A percentile compares a stretch with the other conserved stretches of the same genome.
These are phyloP conservation scores for Stylophora pistillata DNA, from an alignment of 64 coral and sea anemone species.

Conservation along the genomic window DNA sequence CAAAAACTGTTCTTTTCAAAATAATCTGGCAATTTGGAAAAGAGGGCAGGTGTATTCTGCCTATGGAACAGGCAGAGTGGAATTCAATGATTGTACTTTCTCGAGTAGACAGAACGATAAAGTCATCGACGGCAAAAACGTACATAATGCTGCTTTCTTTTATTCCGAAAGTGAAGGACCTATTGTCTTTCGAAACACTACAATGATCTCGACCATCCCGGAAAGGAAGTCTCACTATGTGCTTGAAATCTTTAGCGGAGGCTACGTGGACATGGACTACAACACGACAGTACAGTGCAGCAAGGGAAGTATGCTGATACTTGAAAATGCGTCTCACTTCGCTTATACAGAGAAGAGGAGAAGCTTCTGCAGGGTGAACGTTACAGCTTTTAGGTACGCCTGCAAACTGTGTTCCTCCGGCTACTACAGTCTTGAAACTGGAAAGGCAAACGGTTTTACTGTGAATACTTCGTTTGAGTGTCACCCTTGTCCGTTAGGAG, in stretches of 20 bases:
- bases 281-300: slow-evolving; percentile 36
- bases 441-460: slow-evolving; percentile 5
- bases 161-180: slow-evolving; percentile 13
- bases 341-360: slow-evolving; percentile 7
- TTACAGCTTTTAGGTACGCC: slow-evolving; percentile 8
- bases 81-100: slow-evolving; percentile 39
- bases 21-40: slow-evolving; percentile 23
- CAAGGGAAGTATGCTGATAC: slow-evolving; percentile 35
- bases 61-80: slow-evolving; percentile 28
- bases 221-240: background rate
- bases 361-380: slow-evolving; percentile 26
- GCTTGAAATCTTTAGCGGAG: slow-evolving; percentile 21
- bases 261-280: slow-evolving; percentile 38
- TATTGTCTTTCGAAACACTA: slow-evolving; percentile 36
- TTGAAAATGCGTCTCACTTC: slow-evolving; percentile 29
- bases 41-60: slow-evolving; percentile 34
- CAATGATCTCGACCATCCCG: slow-evolving; percentile 18
- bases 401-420: slow-evolving; percentile 53
- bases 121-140: background rate
- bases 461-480: slow-evolving; percentile 10
- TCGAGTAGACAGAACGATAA: background rate
- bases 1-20: slow-evolving; percentile 38
- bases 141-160: slow-evolving; percentile 33
- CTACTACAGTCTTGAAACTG: slow-evolving; percentile 68
- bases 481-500: slow-evolving; percentile 63